A percentile compares a stretch with the other conserved stretches of the same genome.
Evolutionary conservation across 2,888 invertebrate species (phyloP).

Genomic region (Chirona hameri): DNA sequence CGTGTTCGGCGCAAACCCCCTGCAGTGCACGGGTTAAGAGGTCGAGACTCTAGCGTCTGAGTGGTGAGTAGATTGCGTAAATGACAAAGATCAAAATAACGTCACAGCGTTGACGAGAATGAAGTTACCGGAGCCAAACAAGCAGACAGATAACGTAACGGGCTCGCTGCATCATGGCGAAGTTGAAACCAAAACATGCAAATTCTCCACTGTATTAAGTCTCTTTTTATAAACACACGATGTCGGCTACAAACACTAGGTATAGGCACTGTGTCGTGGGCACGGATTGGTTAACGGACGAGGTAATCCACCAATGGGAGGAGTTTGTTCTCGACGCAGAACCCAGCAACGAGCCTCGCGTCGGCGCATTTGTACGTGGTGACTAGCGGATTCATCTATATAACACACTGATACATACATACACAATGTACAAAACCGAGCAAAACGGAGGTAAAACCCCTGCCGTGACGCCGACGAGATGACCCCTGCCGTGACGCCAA

Average conservation of each 20-base stretch:
- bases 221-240: not conserved
- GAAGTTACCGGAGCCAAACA: too few relatives aligned
- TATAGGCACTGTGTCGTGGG: not conserved
- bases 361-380: not conserved
- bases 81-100: too few relatives aligned
- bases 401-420: not conserved
- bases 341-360: not conserved
- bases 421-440: not conserved
- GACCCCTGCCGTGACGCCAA: not conserved
- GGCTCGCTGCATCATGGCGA: not conserved
- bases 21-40: too few relatives aligned
- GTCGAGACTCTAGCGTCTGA: too few relatives aligned
- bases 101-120: too few relatives aligned
- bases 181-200: not conserved
- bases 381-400: slow-evolving; percentile 11
- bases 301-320: not conserved
- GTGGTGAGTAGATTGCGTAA: too few relatives aligned
- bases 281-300: not conserved
- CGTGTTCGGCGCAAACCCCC: too few relatives aligned
- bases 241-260: not conserved
- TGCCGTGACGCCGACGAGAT: not conserved
- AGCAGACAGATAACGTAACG: too few relatives aligned
- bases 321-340: not conserved
- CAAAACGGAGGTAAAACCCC: not conserved
- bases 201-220: not conserved